Evolutionary conservation across 2,888 invertebrate genomes (phyloP).

Genomic region (Eucera pruinosa): DNA sequence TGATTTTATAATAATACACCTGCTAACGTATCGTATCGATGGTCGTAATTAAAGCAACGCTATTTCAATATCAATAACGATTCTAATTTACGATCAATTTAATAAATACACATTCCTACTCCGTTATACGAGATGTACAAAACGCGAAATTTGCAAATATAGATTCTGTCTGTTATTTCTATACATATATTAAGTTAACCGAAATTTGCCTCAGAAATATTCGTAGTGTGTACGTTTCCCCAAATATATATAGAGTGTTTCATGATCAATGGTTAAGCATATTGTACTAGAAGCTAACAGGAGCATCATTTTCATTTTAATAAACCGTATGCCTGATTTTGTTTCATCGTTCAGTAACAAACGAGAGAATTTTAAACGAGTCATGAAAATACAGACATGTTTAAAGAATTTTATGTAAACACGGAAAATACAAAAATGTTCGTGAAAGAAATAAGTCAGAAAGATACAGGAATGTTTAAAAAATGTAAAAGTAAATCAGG

Average conservation of each 20-base stretch:
- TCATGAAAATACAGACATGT: no score
- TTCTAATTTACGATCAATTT: conserved; percentile 24
- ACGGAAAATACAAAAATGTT: no score
- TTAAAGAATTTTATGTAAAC: no score
- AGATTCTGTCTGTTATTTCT: conserved; percentile 4
- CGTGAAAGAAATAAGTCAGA: no score
- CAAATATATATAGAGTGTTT: not conserved
- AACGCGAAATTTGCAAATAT: conserved; percentile 18
- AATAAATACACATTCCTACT: not conserved
- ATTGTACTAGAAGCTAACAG: no score
- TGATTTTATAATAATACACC: conserved; percentile 41
- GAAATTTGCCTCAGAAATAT: not conserved
- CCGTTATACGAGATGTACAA: not conserved
- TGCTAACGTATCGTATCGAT: not conserved
- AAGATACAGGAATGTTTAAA: no score
- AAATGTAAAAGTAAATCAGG: no score
- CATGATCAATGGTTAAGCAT: not conserved
- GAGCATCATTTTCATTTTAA: no score
- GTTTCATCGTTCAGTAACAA: no score
- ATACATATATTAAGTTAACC: conserved; percentile 6
- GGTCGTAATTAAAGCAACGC: conserved; percentile 31
- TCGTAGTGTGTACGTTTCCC: not conserved
- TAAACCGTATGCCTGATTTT: no score
- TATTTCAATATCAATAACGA: conserved; percentile 40
- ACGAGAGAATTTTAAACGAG: no score